A percentile compares a stretch with the other conserved stretches of the same genome.
Conservation (phyloP, 2,888 invertebrate genomes). For the Nymphalis urticae region DNA sequence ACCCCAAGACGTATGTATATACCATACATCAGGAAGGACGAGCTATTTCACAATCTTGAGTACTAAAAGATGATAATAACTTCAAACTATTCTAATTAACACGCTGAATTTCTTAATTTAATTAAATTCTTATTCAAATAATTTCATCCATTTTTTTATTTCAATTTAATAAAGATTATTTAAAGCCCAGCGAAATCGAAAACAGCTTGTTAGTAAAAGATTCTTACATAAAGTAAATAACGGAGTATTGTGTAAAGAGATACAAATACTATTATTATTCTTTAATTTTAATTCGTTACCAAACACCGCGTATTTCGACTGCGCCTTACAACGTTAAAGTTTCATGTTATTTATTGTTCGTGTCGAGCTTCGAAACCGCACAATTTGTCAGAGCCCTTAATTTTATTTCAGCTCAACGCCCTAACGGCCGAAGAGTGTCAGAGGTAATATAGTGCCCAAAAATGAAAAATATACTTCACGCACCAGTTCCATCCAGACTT, state of each 20-base stretch:
- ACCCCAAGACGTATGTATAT: no score
- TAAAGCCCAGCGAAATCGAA: no score
- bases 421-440: slow-evolving; percentile 25
- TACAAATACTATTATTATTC: slow-evolving; percentile 18
- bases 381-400: slow-evolving; percentile 38
- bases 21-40: no score
- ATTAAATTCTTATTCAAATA: no score
- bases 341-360: slow-evolving; percentile 36
- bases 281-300: slow-evolving; percentile 14
- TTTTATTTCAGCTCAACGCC: slow-evolving; percentile 37
- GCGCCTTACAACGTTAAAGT: slow-evolving; percentile 27
- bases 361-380: slow-evolving; percentile 37
- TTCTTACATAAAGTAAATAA: neutral
- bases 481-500: slow-evolving; percentile 11
- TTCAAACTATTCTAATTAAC: no score
- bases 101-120: no score
- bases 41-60: no score
- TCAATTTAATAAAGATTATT: no score
- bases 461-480: slow-evolving; percentile 39
- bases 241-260: neutral
- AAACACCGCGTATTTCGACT: slow-evolving; percentile 13
- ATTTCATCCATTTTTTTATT: no score
- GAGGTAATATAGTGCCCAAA: slow-evolving; percentile 38
- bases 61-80: no score
- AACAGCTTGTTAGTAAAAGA: no score